Percentiles rank a stretch among this genome's conserved stretches.
Evolutionary conservation across 2,113 vertebrate genomes (phyloP).

Genomic region (Rhinoptilus africanus): DNA sequence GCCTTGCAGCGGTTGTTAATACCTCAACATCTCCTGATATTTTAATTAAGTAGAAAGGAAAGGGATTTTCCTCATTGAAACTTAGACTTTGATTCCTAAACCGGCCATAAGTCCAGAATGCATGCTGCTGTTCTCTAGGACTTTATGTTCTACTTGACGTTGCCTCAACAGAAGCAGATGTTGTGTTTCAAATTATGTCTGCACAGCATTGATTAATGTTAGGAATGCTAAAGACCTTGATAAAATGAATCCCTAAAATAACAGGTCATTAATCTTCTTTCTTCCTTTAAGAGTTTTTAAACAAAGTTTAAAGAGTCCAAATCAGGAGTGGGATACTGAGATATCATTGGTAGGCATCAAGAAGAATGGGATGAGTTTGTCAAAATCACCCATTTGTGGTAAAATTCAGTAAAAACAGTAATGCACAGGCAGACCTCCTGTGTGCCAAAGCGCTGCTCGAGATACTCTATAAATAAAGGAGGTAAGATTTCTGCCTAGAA

Average conservation of each 20-base stretch:
- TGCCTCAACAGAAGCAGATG: neutral
- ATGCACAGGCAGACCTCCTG: neutral
- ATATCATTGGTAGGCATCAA: neutral
- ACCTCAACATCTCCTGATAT: neutral
- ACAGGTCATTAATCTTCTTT: neutral
- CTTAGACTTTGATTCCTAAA: neutral
- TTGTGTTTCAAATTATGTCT: neutral
- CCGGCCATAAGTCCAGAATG: neutral
- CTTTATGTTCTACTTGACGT: neutral
- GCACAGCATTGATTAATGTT: neutral
- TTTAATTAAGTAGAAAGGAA: neutral
- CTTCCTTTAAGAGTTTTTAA: neutral
- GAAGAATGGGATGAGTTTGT: neutral
- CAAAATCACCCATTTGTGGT: neutral
- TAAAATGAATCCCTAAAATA: neutral
- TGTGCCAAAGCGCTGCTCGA: neutral
- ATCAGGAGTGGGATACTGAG: neutral
- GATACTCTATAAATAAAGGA: neutral
- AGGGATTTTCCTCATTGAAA: neutral
- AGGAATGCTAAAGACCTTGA: neutral
- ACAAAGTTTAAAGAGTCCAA: neutral
- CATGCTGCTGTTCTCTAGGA: neutral
- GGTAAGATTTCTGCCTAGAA: neutral
- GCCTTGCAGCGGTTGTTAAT: neutral
- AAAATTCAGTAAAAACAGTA: neutral